These are phyloP conservation scores for Nannoperca australis DNA, from an alignment of 2,797 vertebrate genomes.

Conservation along the genomic window DNA sequence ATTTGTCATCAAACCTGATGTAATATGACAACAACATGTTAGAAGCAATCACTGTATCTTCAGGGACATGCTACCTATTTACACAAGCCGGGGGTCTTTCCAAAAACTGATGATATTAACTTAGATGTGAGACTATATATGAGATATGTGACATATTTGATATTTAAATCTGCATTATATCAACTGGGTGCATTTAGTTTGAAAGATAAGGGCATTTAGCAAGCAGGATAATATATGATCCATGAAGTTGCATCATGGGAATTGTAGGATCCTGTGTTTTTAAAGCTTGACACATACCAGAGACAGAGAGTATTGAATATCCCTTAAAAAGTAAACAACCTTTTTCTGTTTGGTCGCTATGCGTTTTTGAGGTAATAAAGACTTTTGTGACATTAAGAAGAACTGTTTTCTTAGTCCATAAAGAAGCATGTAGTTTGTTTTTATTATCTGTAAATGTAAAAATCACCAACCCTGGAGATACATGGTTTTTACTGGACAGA, in stretches of 20 bases:
- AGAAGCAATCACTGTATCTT: background rate
- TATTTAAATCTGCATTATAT: background rate
- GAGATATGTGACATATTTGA: background rate
- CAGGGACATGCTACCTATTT: background rate
- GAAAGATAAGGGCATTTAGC: background rate
- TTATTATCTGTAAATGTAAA: background rate
- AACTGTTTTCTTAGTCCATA: background rate
- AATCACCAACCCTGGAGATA: background rate
- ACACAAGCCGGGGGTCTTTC: background rate
- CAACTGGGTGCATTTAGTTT: background rate
- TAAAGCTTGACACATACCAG: background rate
- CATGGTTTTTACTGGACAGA: background rate
- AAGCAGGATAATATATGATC: background rate
- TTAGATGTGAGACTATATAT: background rate
- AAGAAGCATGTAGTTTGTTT: background rate
- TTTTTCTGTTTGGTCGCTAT: background rate
- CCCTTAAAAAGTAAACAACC: background rate
- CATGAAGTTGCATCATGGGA: background rate
- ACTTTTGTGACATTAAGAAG: background rate
- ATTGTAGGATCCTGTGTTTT: background rate
- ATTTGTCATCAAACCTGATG: background rate
- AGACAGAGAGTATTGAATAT: background rate
- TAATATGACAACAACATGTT: background rate
- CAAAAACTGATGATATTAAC: background rate
- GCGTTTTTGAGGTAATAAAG: background rate